These are phyloP conservation scores for Chloropsis hardwickii DNA, from an alignment of 2,113 vertebrate species.

Conservation along the genomic window DNA sequence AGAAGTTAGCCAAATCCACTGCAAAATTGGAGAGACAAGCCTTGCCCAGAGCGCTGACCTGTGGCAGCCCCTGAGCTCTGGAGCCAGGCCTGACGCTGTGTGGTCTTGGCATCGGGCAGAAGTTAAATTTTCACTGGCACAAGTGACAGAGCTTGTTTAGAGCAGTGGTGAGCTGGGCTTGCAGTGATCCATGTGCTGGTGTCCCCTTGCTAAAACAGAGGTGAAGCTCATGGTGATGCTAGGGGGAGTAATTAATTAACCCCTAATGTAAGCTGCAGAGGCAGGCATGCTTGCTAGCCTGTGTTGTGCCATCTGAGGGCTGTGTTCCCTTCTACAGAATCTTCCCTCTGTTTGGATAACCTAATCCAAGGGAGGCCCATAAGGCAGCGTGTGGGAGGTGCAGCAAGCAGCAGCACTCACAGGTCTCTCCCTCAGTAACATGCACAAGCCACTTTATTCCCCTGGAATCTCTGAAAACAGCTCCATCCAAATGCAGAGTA, in stretches of 20 bases:
- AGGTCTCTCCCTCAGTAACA: background rate
- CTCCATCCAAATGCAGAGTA: slow-evolving; percentile 7
- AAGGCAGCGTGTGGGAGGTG: background rate
- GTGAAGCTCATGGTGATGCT: background rate
- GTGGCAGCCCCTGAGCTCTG: background rate
- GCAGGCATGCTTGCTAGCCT: rapidly evolving
- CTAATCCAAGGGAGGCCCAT: background rate
- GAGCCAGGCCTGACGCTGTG: background rate
- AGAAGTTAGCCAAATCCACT: background rate
- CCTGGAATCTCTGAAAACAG: background rate
- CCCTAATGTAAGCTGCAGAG: rapidly evolving
- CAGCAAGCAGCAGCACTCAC: background rate
- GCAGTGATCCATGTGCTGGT: rapidly evolving
- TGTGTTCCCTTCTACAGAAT: background rate
- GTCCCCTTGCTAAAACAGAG: background rate
- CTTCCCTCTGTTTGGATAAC: background rate
- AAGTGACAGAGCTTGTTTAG: background rate
- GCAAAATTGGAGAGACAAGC: background rate
- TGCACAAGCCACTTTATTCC: background rate
- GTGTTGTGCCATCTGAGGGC: background rate
- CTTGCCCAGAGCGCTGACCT: background rate
- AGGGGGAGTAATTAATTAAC: background rate
- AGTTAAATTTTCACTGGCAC: background rate
- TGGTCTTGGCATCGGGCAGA: slow-evolving; percentile 10
- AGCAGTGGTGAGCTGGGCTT: background rate